Base-by-base conservation (phyloP, 1,140 invertebrate species). In the Phocides pigmalion region DNA sequence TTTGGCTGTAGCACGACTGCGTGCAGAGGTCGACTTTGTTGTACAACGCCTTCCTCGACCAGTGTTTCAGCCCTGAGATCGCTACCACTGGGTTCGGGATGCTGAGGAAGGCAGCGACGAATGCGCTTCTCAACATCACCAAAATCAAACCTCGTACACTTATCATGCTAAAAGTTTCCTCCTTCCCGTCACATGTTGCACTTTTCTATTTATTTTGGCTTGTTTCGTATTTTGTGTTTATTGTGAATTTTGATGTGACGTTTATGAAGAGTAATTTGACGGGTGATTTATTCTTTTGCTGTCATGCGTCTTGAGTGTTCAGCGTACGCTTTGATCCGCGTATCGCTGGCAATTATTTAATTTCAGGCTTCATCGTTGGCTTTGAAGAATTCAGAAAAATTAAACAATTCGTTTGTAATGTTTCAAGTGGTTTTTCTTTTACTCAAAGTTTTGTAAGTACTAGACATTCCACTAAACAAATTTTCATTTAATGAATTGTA, bases 11-110 rank as follows among this genome's bases (percentile, higher is more conserved):
- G 64, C 85, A 90, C 5, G 81, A 59, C 49, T 90, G 85, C 0
- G 84, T 89, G 72, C 82, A 84, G 41, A 90, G 87, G 68, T 90
- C 88, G 20, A 90, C 72, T 56, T 83, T 81, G 20, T 87, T 67
- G 67, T 83, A 86, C 0, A 86, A 39, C 0, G 79, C 72, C 56
- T 76, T 82, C 20, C 79, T 70, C 2, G 82, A 82, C 86, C 86
- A 89, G 68, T 76, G 72, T 51, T 77, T 86, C 22, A 90, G 39
- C 3, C 81, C 79, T 4, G 79, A 64, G 62, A 90, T 74, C 4
- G 85, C 82, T 37, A 76, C 53, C 0, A 87, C 70, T 4, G 80
- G 85, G 25, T 74, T 82, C 6, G 81, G 82, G 46, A 88, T 83
- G 70, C 73, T 81, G 46, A 89, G 76, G 58, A 84, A 85, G 46